Evolutionary conservation across 2,888 invertebrate species (phyloP).

Genomic region (Phasia obesa): DNA sequence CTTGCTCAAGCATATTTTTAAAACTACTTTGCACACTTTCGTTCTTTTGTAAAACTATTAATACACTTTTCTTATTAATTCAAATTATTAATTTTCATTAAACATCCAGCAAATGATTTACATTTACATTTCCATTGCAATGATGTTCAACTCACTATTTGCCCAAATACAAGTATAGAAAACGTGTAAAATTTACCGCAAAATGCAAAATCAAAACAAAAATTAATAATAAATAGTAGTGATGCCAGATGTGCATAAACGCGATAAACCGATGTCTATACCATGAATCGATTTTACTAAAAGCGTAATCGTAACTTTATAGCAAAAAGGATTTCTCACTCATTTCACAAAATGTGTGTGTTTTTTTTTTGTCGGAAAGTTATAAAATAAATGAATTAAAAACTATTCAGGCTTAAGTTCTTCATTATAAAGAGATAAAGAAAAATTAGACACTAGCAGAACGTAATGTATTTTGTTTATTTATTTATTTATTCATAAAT

Average conservation of each 20-base stretch:
- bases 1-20: slow-evolving; percentile 72
- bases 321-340: no score
- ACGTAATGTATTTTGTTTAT: no score
- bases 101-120: slow-evolving; percentile 24
- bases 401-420: no score
- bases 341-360: no score
- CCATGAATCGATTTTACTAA: no score
- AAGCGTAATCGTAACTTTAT: no score
- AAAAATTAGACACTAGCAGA: no score
- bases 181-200: slow-evolving; percentile 63
- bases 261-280: no score
- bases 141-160: not conserved
- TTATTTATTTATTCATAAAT: no score
- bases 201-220: slow-evolving; percentile 60
- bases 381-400: no score
- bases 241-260: slow-evolving; percentile 43
- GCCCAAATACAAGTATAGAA: slow-evolving; percentile 25
- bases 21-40: slow-evolving; percentile 8
- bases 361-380: no score
- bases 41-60: slow-evolving; percentile 1
- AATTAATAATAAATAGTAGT: not conserved
- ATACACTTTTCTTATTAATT: slow-evolving; percentile 12
- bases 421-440: no score
- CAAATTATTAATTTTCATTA: not conserved
- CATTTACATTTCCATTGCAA: slow-evolving; percentile 21